Evolutionary conservation across 2,113 vertebrate species (phyloP).

Genomic region (Platichthys flesus): DNA sequence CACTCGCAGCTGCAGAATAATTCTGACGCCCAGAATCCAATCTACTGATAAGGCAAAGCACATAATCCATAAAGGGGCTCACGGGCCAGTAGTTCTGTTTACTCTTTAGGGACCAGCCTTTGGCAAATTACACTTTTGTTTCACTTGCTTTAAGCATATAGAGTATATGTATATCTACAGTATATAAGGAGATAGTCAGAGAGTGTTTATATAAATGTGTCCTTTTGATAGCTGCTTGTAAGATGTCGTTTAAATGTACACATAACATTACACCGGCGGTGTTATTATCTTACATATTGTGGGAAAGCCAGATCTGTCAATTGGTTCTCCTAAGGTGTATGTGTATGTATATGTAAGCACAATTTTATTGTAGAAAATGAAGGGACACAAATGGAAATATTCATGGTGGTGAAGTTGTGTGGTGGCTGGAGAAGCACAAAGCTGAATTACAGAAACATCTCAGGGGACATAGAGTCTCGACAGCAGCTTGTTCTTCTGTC

Average conservation of each 20-base stretch:
- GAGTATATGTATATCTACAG: slow-evolving; percentile 2
- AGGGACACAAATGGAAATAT: slow-evolving; percentile 11
- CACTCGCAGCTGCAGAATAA: slow-evolving; percentile 66
- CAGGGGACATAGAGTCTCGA: slow-evolving; percentile 48
- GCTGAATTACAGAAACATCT: slow-evolving; percentile 53
- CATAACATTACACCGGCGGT: background rate
- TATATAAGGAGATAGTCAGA: slow-evolving; percentile 5
- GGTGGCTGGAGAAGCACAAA: slow-evolving; percentile 33
- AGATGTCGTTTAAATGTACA: slow-evolving; percentile 2
- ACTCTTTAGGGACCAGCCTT: slow-evolving; percentile 66
- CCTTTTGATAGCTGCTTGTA: slow-evolving; percentile 15
- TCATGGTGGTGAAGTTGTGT: slow-evolving; percentile 30
- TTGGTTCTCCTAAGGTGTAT: background rate
- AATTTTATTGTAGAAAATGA: slow-evolving; percentile 8
- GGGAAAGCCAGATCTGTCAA: background rate
- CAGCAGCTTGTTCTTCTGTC: slow-evolving; percentile 58
- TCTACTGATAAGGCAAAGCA: slow-evolving; percentile 79
- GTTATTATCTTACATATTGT: background rate
- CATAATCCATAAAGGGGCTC: slow-evolving; percentile 77
- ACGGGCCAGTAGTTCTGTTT: slow-evolving; percentile 18
- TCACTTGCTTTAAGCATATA: background rate
- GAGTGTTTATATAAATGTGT: background rate
- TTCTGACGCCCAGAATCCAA: slow-evolving; percentile 70
- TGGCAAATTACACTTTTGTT: slow-evolving; percentile 46
- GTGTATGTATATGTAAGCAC: background rate